Evolutionary conservation across 2,797 vertebrate species (phyloP).

Genomic region (Potorous gilbertii): DNA sequence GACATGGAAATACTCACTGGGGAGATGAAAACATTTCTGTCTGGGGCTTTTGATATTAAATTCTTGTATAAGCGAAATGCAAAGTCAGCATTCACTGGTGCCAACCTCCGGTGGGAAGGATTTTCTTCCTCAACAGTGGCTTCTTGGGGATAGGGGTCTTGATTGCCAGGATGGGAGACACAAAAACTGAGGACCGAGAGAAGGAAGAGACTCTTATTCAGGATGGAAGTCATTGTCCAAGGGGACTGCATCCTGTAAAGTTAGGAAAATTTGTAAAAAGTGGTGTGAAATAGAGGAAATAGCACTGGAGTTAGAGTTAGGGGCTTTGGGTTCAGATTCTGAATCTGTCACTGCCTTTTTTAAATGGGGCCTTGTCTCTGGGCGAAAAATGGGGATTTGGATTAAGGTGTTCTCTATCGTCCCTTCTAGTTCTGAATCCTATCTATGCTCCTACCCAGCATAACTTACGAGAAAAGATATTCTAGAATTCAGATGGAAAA

Average conservation of each 20-base stretch:
- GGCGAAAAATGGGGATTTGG: neutral
- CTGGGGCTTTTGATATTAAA: conserved; percentile 76
- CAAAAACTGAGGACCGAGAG: conserved; percentile 43
- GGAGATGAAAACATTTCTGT: conserved; percentile 88
- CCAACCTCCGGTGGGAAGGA: conserved; percentile 48
- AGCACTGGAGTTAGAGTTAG: neutral
- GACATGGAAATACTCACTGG: conserved; percentile 87
- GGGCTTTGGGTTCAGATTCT: neutral
- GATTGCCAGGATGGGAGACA: neutral
- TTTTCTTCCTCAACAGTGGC: neutral
- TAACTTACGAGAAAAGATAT: neutral
- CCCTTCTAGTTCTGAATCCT: neutral
- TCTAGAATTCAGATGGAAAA: neutral
- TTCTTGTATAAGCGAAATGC: conserved; percentile 85
- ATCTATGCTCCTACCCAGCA: neutral
- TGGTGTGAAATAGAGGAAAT: neutral
- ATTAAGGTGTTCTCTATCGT: neutral
- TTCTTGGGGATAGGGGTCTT: neutral
- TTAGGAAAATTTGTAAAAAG: conserved; percentile 32
- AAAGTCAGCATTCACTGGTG: conserved; percentile 85
- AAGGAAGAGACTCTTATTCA: conserved; percentile 56
- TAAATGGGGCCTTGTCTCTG: neutral
- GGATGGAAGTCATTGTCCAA: conserved; percentile 31
- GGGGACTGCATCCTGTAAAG: conserved; percentile 48
- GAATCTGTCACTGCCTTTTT: neutral